phyloP scores from a whole-genome alignment of 2,113 vertebrate species.

The Gavia stellata region DNA sequence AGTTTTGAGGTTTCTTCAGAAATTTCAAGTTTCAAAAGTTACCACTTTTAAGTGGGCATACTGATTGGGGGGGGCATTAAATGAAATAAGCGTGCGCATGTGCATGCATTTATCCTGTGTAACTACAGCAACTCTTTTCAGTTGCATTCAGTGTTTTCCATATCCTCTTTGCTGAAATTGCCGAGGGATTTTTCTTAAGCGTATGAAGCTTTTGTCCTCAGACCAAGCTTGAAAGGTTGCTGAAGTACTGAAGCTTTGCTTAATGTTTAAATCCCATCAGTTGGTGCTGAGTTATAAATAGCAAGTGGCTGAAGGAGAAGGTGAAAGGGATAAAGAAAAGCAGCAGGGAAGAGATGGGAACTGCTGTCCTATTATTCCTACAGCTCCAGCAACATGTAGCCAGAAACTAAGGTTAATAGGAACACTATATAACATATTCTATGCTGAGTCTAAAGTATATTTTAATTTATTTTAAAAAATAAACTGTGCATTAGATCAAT shows the following conservation, averaged over 20 bases:
- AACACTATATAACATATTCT: background rate
- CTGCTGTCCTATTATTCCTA: background rate
- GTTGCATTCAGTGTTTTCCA: background rate
- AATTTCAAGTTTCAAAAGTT: background rate
- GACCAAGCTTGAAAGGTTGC: background rate
- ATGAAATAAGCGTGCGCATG: background rate
- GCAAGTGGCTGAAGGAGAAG: background rate
- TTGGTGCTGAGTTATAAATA: background rate
- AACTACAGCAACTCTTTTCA: background rate
- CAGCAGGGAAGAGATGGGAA: background rate
- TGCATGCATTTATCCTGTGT: accelerated
- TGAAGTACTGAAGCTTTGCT: background rate
- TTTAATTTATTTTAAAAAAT: background rate
- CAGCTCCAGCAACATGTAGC: background rate
- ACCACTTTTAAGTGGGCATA: background rate
- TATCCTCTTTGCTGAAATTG: background rate
- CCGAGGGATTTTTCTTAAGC: background rate
- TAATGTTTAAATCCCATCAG: background rate
- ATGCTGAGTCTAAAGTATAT: background rate
- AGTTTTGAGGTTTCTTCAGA: background rate
- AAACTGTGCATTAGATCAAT: background rate
- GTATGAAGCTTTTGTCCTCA: background rate
- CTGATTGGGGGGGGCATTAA: background rate
- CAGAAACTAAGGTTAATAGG: background rate
- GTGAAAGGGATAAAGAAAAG: background rate